Base-by-base conservation (phyloP, 2,888 invertebrate genomes). In the Hypena proboscidalis region DNA sequence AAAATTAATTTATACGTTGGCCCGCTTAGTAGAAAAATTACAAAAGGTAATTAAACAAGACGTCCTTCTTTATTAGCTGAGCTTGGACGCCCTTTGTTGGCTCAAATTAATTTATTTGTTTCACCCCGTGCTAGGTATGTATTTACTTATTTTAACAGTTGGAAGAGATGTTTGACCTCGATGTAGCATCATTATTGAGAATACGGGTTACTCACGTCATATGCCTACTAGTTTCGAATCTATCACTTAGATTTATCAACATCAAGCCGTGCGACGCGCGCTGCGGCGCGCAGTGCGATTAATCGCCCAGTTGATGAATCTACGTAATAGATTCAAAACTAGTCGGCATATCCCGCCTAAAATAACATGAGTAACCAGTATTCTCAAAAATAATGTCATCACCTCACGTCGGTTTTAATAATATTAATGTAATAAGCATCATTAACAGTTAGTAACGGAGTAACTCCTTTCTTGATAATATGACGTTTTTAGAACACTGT, bases 21-120 rank as follows among this genome's bases (percentile, higher is more conserved):
- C 77, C 67, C 75, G 75, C 76, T 83, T 77, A 77, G 77, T 70
- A 77, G 72, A 89, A 88, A 89, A 87, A 89, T 82, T 86, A 84
- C 79, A 81, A 85, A 83, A 84, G 83, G 82, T 86, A 88, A 90
- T 87, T 86, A 87, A 74, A 86, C 77, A 76, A 78, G 79, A 81
- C 84, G 84, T 86, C 88, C 74, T 82, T 89, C 87, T 85, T 88
- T 82, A 84, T 88, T 89, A 86, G 74, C 65, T 39, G 54, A 60
- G 77, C 75, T 74, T 70, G 74, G 79, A 71, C 77, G 80, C 75
- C 77, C 74, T 83, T 83, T 84, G 81, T 83, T 77, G 68, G 64
- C 48, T 65, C 66, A 80, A 81, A 85, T 83, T 56, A 87, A 81
- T 86, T 83, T 85, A 83, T 78, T 80, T 74, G 67, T 76, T 56